Evolutionary conservation across 2,888 invertebrate species (phyloP), one percentile per base, ranked within the genome.

Genomic region (Entomobrya proxima): DNA sequence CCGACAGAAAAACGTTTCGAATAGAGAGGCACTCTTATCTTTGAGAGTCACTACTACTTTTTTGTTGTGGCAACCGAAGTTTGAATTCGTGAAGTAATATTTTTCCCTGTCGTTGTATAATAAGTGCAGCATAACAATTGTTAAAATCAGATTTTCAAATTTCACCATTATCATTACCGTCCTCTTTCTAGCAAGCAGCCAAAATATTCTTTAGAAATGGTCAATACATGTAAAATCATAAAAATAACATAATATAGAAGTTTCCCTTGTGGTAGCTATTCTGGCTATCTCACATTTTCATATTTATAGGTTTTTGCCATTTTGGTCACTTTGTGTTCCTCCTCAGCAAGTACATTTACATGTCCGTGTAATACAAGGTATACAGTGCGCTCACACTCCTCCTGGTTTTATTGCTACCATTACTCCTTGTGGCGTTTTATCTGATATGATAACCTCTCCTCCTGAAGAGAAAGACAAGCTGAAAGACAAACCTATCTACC

Each of bases 401-500:
- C 67, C 67, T 67, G 67, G 67, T 67, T 40, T 67, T 40, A 67
- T 21, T 64, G 18, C 67, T 67, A 40, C 40, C 21, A 18, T 52
- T 67, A 67, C 40, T 67, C 67, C n/a, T n/a, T n/a, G n/a, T 40
- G 67, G 37, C 37, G 24, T 67, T 67, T 67, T 67, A 67, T 67
- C 40, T 40, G 67, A 67, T 67, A 67, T 40, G 67, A 67, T 67
- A 67, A 67, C 67, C 67, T 67, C 40, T 67, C 37, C 67, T 40
- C n/a, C n/a, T 40, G 40, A 40, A 24, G n/a, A 37, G 67, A 4
- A 18, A 64, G 64, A 35, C 27, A 55, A 21, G 21, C 2, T 32
- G 58, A 58, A 32, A 64, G 35, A 2, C 6, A 55, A 55, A 18
- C 35, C 35, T 61, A 24, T 18, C 24, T 61, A n/a, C n/a, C n/a